Base-by-base conservation (phyloP, 2,797 vertebrate species). In the Cetoscarus ocellatus region DNA sequence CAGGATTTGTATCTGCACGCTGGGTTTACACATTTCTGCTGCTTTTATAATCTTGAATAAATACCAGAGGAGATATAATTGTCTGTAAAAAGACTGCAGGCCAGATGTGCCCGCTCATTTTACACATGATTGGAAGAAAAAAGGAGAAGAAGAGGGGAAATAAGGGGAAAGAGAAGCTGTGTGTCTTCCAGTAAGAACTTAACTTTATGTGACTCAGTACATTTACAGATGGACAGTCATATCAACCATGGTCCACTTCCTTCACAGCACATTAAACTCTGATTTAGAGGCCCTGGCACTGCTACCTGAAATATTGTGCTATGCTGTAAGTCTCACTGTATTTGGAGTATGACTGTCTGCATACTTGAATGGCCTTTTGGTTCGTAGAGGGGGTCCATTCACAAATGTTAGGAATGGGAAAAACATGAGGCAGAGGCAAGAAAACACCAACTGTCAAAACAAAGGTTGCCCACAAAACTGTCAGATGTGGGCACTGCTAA, bases 191-290 rank as follows among this genome's bases (percentile, higher is more conserved):
- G 88, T 77, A 88, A 86, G 2, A 51, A 53, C 61, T 71, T 65
- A 14, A 75, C 11, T 64, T 73, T 53, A 57, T 19, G 50, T 89
- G 90, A 89, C 72, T 89, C 88, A 88, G 85, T 67, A 50, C 71
- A 74, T 80, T 78, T 86, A 58, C 78, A 73, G 76, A 82, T 83
- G 86, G 82, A 83, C 83, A 73, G 75, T 84, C 73, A 81, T 75
- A 65, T 76, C 27, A 66, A 77, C 57, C 74, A 53, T 60, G 67
- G 67, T 67, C 80, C 35, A 45, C 68, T 77, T 74, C 55, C 58
- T 74, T 79, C 70, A 82, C 70, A 73, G 66, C 39, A 50, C 83
- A 85, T 87, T 73, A 77, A 73, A 75, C 48, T 68, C 67, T 56
- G 55, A 83, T 66, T 77, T 74, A 85, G 82, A 84, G 74, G 65